Base-by-base conservation (phyloP, 2,797 vertebrate genomes). In the Gymnoscopelus microlampas region DNA sequence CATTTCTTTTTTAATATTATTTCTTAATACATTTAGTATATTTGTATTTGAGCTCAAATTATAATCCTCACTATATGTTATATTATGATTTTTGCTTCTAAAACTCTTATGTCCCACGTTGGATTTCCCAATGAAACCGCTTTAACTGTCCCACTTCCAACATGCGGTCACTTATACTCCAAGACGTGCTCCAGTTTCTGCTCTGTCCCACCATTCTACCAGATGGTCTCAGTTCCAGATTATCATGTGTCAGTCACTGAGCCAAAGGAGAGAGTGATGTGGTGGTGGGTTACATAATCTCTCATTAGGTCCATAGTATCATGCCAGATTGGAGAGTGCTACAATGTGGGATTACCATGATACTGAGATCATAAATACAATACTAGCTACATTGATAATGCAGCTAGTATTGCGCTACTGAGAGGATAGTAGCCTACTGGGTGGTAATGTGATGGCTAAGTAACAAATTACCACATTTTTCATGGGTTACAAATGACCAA, bases 331-430 rank as follows among this genome's bases (percentile, higher is more conserved):
- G 69, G 51, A 44, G 48, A 67, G 65, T 54, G 60, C 49, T 60
- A 23, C 65, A 75, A 72, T 66, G 60, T n/a, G 26, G 77, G 78
- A 78, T 78, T 78, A 80, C 54, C 26, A 58, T 13, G 48, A 56
- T 51, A 44, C 26, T 55, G 29, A 53, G 55, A 63, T 48, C 35
- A 54, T 71, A 70, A 71, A 71, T 70, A 70, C 70, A 63, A 29
- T 29, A 58, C 60, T 57, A 5, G 44, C 35, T 56, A 19, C 19
- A 32, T 29, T 55, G 19, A 26, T 55, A 32, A 5, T 39, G 50
- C 47, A 29, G 59, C 11, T 44, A 7, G 35, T 15, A 23, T 1
- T 61, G 39, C 4, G n/a, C 35, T 47, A 32, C 39, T 23, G 11
- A 57, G 26, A 19, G 8, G 35, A n/a, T 11, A 29, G n/a, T 49